Conservation (phyloP, 2,888 invertebrate genomes). For the Euzophera pinguis region DNA sequence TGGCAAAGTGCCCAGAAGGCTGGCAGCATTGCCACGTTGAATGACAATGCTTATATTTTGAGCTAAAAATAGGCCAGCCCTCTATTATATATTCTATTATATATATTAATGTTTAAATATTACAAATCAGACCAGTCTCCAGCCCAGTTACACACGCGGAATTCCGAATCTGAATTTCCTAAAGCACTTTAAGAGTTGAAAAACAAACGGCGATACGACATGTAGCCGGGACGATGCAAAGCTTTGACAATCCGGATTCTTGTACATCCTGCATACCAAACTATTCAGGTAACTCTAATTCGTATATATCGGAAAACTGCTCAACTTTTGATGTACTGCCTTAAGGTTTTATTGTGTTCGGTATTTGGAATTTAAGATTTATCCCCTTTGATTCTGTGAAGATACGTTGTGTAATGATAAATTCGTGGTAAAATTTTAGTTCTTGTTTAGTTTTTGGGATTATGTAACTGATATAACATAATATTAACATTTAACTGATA, state of each 20-base stretch:
- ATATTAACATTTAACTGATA: too few relatives aligned
- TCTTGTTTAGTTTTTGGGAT: too few relatives aligned
- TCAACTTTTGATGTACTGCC: constrained; percentile 21
- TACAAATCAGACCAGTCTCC: constrained; percentile 29
- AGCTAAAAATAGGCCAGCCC: too few relatives aligned
- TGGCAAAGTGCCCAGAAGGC: too few relatives aligned
- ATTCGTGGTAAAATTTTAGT: too few relatives aligned
- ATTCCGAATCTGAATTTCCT: constrained; percentile 53
- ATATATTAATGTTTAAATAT: constrained; percentile 1
- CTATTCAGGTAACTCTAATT: constrained; percentile 45
- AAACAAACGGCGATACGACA: constrained; percentile 62
- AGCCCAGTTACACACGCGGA: constrained; percentile 39
- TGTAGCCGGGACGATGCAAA: constrained; percentile 54
- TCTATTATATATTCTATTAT: too few relatives aligned
- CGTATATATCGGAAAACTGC: constrained; percentile 33
- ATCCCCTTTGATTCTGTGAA: too few relatives aligned
- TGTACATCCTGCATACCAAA: constrained; percentile 40
- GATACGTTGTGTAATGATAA: too few relatives aligned
- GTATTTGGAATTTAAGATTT: neutral
- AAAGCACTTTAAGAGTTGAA: constrained; percentile 53
- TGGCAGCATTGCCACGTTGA: too few relatives aligned
- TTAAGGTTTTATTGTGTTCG: neutral
- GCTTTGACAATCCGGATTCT: constrained; percentile 57
- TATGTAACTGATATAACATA: too few relatives aligned
- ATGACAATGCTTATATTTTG: too few relatives aligned